Conservation (phyloP, 2,888 invertebrate genomes). For the Celastrina argiolus region DNA sequence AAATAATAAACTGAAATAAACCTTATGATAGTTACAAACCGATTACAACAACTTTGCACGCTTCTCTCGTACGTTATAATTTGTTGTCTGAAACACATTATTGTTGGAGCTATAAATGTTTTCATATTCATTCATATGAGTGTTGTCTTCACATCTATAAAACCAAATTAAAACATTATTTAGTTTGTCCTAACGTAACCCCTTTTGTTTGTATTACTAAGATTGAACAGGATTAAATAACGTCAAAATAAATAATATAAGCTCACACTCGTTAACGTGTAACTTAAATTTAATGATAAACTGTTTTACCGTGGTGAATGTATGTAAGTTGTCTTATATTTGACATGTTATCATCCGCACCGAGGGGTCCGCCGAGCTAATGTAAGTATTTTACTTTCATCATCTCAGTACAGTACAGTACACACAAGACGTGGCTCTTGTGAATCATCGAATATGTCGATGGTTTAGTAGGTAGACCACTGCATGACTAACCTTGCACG, state of each 20-base stretch:
- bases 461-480: conserved; percentile 54
- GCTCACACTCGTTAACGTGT: conserved; percentile 22
- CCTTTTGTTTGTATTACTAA: not conserved
- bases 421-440: conserved; percentile 39
- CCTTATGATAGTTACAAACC: not conserved
- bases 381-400: conserved; percentile 69
- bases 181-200: not conserved
- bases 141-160: not conserved
- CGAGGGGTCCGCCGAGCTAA: conserved; percentile 70
- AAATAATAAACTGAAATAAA: not conserved
- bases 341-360: conserved; percentile 48
- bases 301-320: conserved; percentile 30
- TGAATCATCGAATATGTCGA: conserved; percentile 62
- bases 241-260: conserved; percentile 17
- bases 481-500: conserved; percentile 60
- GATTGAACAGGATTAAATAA: not conserved
- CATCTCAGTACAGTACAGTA: conserved; percentile 49
- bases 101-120: not conserved
- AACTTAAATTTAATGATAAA: conserved; percentile 21
- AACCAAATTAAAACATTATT: not conserved
- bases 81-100: conserved; percentile 7
- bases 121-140: not conserved
- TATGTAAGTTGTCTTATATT: conserved; percentile 42
- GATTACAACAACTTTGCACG: not conserved
- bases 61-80: not conserved